Evolutionary conservation across 2,113 vertebrate species (phyloP), one percentile per base, ranked within the genome.

Genomic region (Notiomystis cincta): DNA sequence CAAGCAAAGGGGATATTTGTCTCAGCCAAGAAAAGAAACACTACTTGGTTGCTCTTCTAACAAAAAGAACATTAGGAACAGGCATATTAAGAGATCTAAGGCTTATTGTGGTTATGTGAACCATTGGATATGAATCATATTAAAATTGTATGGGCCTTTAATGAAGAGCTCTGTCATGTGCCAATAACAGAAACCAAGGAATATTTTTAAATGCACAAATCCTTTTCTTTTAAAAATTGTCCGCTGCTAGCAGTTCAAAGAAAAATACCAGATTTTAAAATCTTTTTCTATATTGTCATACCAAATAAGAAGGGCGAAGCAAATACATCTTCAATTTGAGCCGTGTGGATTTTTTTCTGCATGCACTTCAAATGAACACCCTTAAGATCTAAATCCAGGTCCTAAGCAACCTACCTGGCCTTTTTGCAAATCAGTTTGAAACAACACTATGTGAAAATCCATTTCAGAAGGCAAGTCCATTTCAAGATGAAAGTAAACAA

Each of bases 1-100:
- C 62, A 77, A 77, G 94, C 70, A 91, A 95, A 87, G 61, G 69
- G 66, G 50, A 72, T 86, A 88, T 72, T 97, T 96, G 82, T 80
- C 96, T 95, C 94, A 93, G 95, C 82, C 93, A 97, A 95, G 95
- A 95, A 93, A 98, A 90, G 96, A 97, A 97, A 96, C 90, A 88
- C n/a, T 77, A 93, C 48, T 98, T 95, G 88, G 94, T 93, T 96
- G 87, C 82, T 93, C 78, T 90, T 94, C 84, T 87, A 97, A 87
- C 72, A 87, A 94, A 96, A 97, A 93, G 91, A 96, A 97, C 83
- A 97, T 97, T 96, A 91, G 69, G 90, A 97, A 93, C 93, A 97
- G 79, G 75, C 88, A 92, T 88, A 87, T 95, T 96, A 96, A 97
- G 90, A 92, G 95, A 95, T 97, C 93, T 96, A 96, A 97, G 60